Evolutionary conservation across 2,888 invertebrate species (phyloP), one percentile per base, ranked within the genome.

Genomic region (Zelleria hepariella): DNA sequence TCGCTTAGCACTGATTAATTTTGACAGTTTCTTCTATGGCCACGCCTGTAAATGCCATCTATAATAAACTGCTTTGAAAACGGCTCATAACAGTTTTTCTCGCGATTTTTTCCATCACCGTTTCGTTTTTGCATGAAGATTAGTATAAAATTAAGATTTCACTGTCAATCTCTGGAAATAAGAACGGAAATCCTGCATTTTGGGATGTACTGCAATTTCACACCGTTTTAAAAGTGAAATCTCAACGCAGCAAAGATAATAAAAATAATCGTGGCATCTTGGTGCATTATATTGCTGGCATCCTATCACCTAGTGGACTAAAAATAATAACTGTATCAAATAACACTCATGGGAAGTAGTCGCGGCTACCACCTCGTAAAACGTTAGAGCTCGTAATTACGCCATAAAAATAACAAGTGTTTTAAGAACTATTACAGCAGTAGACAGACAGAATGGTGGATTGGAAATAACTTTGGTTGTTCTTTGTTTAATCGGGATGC

Each of bases 361-460:
- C 21, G 15, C 6, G 10, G 6, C 54, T 6, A 25, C 57, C 25
- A 6, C 25, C n/a, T 54, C 25, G 24, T 54, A 26, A 54, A 54
- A 54, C 25, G 18, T 54, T 54, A 54, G 54, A 18, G 54, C 54
- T 54, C 54, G 54, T 54, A 26, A 54, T 15, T 54, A 6, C 23
- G 26, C 26, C 54, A 26, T 54, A 54, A 54, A 54, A 3, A 18
- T 54, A 54, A 54, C 54, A 54, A 26, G 18, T n/a, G 26, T 15
- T 51, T 68, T 32, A 21, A 21, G 18, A 58, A 62, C 62, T 62
- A 64, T 68, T 74, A 72, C n/a, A n/a, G n/a, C n/a, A n/a, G n/a
- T n/a, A n/a, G n/a, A n/a, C 67, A 23, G 1, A 23, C 20, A 21
- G 32, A 42, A 42, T 2, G 32, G 2, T 42, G 4, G 0, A 15